Percentiles rank a stretch among this genome's conserved stretches.
phyloP scores from a whole-genome alignment of 2,113 vertebrate species.

The Turnix velox region DNA sequence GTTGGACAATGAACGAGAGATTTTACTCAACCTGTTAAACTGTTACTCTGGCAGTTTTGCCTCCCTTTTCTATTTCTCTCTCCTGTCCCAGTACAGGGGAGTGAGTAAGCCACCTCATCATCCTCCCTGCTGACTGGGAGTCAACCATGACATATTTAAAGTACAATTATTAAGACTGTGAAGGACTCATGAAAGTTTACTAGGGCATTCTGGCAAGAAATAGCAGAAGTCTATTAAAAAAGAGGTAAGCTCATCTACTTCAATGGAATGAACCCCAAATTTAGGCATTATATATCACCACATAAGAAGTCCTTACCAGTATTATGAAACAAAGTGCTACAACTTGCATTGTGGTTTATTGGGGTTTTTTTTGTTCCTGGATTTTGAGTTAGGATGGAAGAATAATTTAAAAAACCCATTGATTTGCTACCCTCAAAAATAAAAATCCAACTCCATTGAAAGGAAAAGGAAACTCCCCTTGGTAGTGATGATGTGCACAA shows the following conservation, averaged over 20 bases:
- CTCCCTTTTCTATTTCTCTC: neutral
- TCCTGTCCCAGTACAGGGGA: neutral
- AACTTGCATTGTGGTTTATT: neutral
- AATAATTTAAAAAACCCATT: neutral
- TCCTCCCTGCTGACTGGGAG: neutral
- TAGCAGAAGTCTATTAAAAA: neutral
- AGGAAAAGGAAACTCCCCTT: neutral
- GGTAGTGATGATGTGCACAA: neutral
- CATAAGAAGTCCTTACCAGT: neutral
- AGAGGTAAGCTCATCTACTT: neutral
- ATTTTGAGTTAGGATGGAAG: neutral
- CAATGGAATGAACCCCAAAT: neutral
- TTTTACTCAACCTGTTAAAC: neutral
- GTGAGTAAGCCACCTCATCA: neutral
- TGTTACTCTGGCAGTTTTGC: neutral
- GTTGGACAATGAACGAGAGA: neutral
- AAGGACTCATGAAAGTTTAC: neutral
- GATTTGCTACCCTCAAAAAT: fast-evolving
- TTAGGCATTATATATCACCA: neutral
- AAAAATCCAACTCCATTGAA: neutral
- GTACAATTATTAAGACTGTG: neutral
- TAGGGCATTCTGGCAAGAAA: neutral
- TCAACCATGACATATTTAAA: neutral
- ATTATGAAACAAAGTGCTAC: neutral
- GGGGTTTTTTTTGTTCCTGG: neutral